phyloP scores from a whole-genome alignment of 2,113 vertebrate genomes.

The Hypocryptadius cinnamomeus region DNA sequence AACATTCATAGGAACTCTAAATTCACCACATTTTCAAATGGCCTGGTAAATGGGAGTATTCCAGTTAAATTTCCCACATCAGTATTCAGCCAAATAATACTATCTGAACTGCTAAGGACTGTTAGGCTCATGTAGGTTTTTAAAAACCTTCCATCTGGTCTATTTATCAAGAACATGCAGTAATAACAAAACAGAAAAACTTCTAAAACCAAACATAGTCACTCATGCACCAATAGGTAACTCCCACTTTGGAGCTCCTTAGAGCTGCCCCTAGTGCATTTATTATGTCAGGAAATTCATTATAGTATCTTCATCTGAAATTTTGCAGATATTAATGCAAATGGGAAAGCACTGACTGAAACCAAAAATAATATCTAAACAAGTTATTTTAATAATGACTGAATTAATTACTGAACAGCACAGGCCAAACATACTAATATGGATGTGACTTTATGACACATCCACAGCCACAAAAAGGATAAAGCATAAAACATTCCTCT shows the following conservation, averaged over 20 bases:
- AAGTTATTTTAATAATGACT: not conserved
- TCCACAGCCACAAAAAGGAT: not conserved
- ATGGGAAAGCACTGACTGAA: not conserved
- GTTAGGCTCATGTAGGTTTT: not conserved
- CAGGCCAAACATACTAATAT: not conserved
- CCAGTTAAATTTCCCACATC: not conserved
- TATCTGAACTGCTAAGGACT: not conserved
- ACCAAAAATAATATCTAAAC: not conserved
- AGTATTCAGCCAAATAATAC: not conserved
- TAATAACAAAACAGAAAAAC: not conserved
- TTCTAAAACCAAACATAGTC: not conserved
- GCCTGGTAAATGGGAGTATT: not conserved
- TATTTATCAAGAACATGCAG: not conserved
- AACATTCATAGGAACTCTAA: not conserved
- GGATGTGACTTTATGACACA: not conserved
- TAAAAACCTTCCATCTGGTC: not conserved
- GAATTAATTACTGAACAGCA: not conserved
- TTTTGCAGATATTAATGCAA: not conserved
- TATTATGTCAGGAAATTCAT: not conserved
- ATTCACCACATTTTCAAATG: not conserved
- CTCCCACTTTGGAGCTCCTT: not conserved
- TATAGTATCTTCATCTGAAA: not conserved
- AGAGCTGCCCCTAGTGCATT: not conserved
- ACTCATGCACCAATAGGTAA: not conserved
- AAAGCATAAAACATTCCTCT: not conserved